Conservation (phyloP, 2,888 invertebrate genomes). For the Tigriopus californicus region DNA sequence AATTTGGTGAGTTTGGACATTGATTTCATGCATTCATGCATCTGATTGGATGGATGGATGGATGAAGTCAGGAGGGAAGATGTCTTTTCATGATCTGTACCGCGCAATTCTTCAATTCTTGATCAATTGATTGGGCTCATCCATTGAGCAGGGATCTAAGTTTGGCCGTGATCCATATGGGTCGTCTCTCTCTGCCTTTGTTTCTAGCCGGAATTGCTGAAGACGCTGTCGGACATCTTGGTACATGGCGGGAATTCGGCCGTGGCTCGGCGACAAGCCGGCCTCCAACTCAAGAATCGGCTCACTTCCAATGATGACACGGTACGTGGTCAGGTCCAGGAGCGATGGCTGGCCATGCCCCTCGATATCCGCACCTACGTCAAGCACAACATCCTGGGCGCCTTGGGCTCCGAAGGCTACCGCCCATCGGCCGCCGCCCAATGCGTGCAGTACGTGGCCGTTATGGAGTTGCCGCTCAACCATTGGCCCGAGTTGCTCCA, state of each 20-base stretch:
- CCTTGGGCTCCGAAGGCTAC: slow-evolving; percentile 85
- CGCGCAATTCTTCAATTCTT: too few species aligned
- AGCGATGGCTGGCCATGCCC: slow-evolving; percentile 70
- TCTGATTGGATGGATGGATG: too few species aligned
- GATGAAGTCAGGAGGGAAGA: too few species aligned
- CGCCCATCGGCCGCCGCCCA: slow-evolving; percentile 95
- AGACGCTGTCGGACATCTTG: slow-evolving; percentile 37
- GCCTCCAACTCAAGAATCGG: slow-evolving; percentile 92
- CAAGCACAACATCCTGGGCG: slow-evolving; percentile 54
- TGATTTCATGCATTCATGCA: too few species aligned
- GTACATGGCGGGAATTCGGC: slow-evolving; percentile 71
- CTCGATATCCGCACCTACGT: slow-evolving; percentile 61
- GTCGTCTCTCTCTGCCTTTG: not conserved
- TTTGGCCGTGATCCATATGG: not conserved
- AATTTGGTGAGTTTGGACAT: slow-evolving; percentile 66
- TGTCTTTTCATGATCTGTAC: too few species aligned
- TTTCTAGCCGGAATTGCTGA: slow-evolving; percentile 20
- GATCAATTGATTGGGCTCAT: too few species aligned
- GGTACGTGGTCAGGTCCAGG: slow-evolving; percentile 61
- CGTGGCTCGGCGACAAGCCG: slow-evolving; percentile 94
- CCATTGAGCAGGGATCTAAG: too few species aligned
- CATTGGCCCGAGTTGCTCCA: slow-evolving; percentile 83
- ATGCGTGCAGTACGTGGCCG: slow-evolving; percentile 95
- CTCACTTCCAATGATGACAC: slow-evolving; percentile 81
- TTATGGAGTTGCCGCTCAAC: slow-evolving; percentile 76